Evolutionary conservation across 2,113 vertebrate genomes (phyloP), one percentile per base, ranked within the genome.

Genomic region (Gasterosteus nipponicus): DNA sequence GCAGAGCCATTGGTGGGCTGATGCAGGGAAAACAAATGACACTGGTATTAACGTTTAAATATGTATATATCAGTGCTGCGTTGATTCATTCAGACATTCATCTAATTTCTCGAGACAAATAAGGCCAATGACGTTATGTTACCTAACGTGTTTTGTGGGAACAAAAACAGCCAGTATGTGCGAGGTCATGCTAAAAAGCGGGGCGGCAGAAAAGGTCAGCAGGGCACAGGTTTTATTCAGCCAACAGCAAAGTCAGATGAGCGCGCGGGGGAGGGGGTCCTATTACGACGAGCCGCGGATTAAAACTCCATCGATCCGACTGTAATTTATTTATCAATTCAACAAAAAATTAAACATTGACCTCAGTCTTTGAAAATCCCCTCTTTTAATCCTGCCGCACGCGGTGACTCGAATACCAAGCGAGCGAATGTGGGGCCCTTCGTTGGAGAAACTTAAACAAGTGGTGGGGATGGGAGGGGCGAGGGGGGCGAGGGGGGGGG

Each of bases 311-410:
- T 93, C 86, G 91, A 94, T 90, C 89, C 56, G 7, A 63, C 81
- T 79, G 76, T 89, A 89, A 91, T 90, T 92, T 91, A 91, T 92
- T 92, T 90, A 91, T 92, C 84, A 88, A 85, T 93, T 93, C 90
- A 69, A 82, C 86, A 2, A 89, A 93, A 92, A 93, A 91, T 89
- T 88, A 89, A 90, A 90, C 86, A 89, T 81, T 88, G 89, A 89
- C 86, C 88, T 80, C 82, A 22, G 85, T 86, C 67, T 86, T 79
- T 75, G 78, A 84, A 83, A 82, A 75, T 62, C 74, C 62, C 38
- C 78, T 69, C 59, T 67, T 91, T 86, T 89, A 78, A 86, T 91
- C 84, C 87, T 10, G 66, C 57, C 1, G 35, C 53, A 80, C 2
- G 3, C 2, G 12, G 73, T 66, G 77, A 54, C 79, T 77, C 12